phyloP scores from a whole-genome alignment of 2,797 vertebrate genomes.

The Pantherophis vulpinus region DNA sequence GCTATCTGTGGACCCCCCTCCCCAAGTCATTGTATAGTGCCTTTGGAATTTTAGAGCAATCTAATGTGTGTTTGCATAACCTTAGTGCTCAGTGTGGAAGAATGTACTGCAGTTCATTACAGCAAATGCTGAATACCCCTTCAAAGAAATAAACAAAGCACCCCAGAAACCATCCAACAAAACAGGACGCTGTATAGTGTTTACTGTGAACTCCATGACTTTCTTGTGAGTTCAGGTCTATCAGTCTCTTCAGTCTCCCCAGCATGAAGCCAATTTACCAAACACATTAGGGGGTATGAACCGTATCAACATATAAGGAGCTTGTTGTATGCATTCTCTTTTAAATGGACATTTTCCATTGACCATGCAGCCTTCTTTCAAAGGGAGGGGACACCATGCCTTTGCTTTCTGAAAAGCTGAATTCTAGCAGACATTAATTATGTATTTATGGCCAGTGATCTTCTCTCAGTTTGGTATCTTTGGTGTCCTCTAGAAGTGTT shows the following conservation, averaged over 20 bases:
- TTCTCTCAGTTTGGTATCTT: not conserved
- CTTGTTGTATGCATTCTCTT: not conserved
- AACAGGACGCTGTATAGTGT: not conserved
- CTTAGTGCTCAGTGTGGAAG: not conserved
- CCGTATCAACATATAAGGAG: not conserved
- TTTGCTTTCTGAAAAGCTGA: not conserved
- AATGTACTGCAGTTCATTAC: not conserved
- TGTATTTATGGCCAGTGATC: not conserved
- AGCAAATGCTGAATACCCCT: not conserved
- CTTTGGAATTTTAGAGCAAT: not conserved
- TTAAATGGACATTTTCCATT: not conserved
- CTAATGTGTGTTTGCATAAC: not conserved
- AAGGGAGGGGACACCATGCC: not conserved
- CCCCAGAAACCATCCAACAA: not conserved
- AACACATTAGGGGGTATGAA: not conserved
- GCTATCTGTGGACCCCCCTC: not conserved
- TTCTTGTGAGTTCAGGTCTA: not conserved
- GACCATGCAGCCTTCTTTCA: not conserved
- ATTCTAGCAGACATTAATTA: not conserved
- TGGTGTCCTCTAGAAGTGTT: not conserved
- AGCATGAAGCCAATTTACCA: not conserved
- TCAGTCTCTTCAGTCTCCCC: not conserved
- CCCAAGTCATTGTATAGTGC: not conserved
- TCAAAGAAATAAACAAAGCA: not conserved
- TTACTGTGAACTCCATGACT: not conserved